Conservation (phyloP, 2,888 invertebrate species). For the Molorchus minor region DNA sequence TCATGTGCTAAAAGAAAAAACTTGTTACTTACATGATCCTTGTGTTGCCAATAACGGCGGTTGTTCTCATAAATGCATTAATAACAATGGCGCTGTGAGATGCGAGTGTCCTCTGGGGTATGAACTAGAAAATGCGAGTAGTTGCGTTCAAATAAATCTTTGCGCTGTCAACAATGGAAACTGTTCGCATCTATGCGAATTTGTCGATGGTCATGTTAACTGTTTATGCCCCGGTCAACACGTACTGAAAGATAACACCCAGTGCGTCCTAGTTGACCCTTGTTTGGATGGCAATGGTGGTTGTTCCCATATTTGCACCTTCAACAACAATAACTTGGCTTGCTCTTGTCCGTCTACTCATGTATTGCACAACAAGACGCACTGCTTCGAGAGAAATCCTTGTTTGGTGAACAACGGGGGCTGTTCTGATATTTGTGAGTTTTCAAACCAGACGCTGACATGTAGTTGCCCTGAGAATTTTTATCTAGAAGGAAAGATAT, state of each 20-base stretch:
- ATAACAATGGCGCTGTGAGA: slow-evolving; percentile 56
- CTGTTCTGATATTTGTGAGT: slow-evolving; percentile 70
- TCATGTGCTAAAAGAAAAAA: slow-evolving; percentile 52
- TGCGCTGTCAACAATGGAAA: slow-evolving; percentile 65
- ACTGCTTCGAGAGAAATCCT: slow-evolving; percentile 64
- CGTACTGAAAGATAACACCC: slow-evolving; percentile 56
- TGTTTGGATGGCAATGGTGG: slow-evolving; percentile 67
- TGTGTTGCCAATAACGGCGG: slow-evolving; percentile 60
- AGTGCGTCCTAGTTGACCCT: slow-evolving; percentile 60
- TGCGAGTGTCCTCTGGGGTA: slow-evolving; percentile 65
- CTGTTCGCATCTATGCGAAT: slow-evolving; percentile 66
- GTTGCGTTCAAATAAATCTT: slow-evolving; percentile 61
- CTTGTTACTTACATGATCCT: slow-evolving; percentile 50
- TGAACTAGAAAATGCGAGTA: slow-evolving; percentile 47
- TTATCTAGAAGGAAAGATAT: slow-evolving; percentile 50
- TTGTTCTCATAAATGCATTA: slow-evolving; percentile 57
- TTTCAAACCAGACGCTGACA: slow-evolving; percentile 59
- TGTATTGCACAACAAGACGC: slow-evolving; percentile 58
- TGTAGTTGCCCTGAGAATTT: slow-evolving; percentile 64
- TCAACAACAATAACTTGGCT: slow-evolving; percentile 63
- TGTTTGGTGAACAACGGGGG: slow-evolving; percentile 69
- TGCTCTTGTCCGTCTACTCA: slow-evolving; percentile 67
- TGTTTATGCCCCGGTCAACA: slow-evolving; percentile 64
- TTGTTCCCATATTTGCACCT: slow-evolving; percentile 68
- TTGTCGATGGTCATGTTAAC: slow-evolving; percentile 61